A percentile compares a stretch with the other conserved stretches of the same genome.
Conservation (phyloP, 2,888 invertebrate genomes). For the Drosophila heteroneura region DNA sequence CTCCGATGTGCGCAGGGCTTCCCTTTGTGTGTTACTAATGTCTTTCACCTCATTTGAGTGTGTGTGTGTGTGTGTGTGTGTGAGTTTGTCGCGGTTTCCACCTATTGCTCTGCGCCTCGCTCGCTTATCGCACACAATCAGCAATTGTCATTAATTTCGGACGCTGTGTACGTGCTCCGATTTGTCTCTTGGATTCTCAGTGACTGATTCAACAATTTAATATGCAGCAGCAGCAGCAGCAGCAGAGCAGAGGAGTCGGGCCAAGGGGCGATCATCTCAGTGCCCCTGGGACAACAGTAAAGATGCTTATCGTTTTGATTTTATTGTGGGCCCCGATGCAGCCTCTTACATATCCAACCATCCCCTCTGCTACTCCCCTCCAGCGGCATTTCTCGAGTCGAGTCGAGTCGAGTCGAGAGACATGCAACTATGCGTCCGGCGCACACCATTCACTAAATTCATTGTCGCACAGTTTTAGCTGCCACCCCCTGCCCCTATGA, state of each 20-base stretch:
- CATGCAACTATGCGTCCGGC: slow-evolving; percentile 65
- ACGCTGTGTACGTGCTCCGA: slow-evolving; percentile 82
- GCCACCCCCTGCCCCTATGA: slow-evolving; percentile 1
- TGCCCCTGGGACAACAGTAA: slow-evolving; percentile 57
- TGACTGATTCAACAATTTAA: slow-evolving; percentile 81
- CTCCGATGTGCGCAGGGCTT: slow-evolving; percentile 37
- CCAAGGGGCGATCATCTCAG: slow-evolving; percentile 48
- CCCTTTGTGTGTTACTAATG: slow-evolving; percentile 63
- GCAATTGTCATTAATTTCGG: slow-evolving; percentile 82
- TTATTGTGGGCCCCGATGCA: slow-evolving; percentile 69
- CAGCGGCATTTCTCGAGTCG: not conserved
- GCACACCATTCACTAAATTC: slow-evolving; percentile 59
- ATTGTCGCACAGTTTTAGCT: slow-evolving; percentile 13
- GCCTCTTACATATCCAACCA: slow-evolving; percentile 35
- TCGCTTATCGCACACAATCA: slow-evolving; percentile 78
- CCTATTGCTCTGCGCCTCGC: slow-evolving; percentile 58
- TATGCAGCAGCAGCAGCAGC: slow-evolving; percentile 75
- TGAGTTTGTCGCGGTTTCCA: slow-evolving; percentile 63
- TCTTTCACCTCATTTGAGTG: slow-evolving; percentile 44
- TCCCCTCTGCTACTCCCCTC: slow-evolving; percentile 9
- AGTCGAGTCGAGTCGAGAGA: slow-evolving; percentile 20
- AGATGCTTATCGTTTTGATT: slow-evolving; percentile 72
- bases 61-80: slow-evolving; percentile 11
- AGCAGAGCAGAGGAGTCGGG: not conserved
- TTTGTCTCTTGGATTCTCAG: slow-evolving; percentile 70